These are phyloP conservation scores for Heteromyza rotundicornis DNA, from an alignment of 2,888 invertebrate species.

Conservation along the genomic window DNA sequence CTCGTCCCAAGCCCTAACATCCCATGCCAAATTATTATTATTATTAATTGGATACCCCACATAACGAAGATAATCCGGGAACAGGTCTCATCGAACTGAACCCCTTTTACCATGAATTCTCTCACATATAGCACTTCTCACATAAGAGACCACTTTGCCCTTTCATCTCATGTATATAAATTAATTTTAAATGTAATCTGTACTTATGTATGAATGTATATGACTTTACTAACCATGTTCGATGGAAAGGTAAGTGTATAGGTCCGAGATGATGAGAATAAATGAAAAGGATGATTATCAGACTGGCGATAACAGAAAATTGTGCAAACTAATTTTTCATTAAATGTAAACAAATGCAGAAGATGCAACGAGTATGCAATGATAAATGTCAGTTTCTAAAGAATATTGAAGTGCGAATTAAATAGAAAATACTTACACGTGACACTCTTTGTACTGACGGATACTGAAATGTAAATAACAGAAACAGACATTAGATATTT, in stretches of 20 bases:
- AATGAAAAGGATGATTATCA: background rate
- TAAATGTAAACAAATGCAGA: background rate
- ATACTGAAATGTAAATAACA: conserved; percentile 44
- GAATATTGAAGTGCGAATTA: background rate
- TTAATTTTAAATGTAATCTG: too few species aligned
- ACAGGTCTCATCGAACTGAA: too few species aligned
- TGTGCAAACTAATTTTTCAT: background rate
- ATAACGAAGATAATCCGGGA: too few species aligned
- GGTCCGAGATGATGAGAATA: background rate
- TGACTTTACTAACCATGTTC: conserved; percentile 2
- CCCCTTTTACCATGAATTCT: too few species aligned
- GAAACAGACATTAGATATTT: too few species aligned
- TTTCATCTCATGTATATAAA: too few species aligned
- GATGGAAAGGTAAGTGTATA: background rate
- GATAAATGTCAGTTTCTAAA: background rate
- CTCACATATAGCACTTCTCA: too few species aligned
- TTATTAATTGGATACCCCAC: too few species aligned
- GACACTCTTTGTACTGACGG: conserved; percentile 46
- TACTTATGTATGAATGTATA: too few species aligned
- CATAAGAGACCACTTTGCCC: too few species aligned
- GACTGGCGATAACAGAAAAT: background rate
- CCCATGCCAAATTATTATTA: too few species aligned
- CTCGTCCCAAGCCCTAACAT: too few species aligned
- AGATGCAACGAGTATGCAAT: background rate
- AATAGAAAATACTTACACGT: conserved; percentile 47